Percentiles rank a stretch among this genome's conserved stretches.
Evolutionary conservation across 2,113 vertebrate species (phyloP).

Genomic region (Seriola rivoliana): DNA sequence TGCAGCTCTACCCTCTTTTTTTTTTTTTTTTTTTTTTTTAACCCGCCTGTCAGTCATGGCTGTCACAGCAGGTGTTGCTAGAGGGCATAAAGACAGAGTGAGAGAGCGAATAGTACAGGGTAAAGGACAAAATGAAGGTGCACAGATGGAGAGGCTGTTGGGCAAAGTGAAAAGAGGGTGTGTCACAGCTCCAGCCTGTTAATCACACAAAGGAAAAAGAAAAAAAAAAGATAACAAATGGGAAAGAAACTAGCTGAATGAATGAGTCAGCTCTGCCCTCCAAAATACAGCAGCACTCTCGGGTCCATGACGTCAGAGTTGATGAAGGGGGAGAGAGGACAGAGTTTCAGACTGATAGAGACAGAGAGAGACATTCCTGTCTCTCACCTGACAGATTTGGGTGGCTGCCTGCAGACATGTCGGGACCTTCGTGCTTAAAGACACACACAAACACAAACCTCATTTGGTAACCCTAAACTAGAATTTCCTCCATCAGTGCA

Average conservation of each 20-base stretch:
- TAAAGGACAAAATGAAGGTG: slow-evolving; percentile 1
- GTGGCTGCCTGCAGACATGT: slow-evolving; percentile 23
- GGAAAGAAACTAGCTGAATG: neutral
- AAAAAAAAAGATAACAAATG: neutral
- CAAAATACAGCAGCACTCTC: neutral
- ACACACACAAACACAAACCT: neutral
- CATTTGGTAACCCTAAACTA: neutral
- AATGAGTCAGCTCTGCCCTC: slow-evolving; percentile 5
- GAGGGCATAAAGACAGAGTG: slow-evolving; percentile 3
- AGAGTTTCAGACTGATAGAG: slow-evolving; percentile 6
- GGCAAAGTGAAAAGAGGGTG: slow-evolving; percentile 22
- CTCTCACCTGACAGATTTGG: slow-evolving; percentile 37
- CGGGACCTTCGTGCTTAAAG: neutral
- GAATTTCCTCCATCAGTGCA: neutral
- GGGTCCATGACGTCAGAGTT: neutral
- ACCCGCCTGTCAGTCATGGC: neutral
- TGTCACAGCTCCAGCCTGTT: slow-evolving; percentile 1
- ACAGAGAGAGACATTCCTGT: slow-evolving; percentile 27
- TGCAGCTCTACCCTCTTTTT: neutral
- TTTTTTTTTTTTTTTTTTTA: neutral
- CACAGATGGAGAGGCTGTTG: slow-evolving; percentile 15
- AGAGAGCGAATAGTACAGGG: neutral
- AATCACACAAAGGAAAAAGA: neutral
- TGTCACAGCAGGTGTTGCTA: slow-evolving; percentile 36
- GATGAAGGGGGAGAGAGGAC: neutral